Percentiles rank a stretch among this genome's conserved stretches.
Conservation (phyloP, 2,888 invertebrate genomes). For the Troides oblongomaculatus region DNA sequence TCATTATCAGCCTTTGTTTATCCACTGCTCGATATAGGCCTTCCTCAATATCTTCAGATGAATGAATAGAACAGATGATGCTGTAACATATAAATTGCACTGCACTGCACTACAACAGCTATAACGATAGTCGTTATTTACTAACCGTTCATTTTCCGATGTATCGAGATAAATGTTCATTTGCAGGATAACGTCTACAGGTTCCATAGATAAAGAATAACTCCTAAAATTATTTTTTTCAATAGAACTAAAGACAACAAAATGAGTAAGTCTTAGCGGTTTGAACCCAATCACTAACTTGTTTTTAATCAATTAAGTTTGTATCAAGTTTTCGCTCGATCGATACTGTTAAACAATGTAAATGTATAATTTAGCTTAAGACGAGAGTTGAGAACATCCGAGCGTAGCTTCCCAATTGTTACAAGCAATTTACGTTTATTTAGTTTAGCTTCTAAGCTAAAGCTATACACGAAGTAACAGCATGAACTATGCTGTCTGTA, state of each 20-base stretch:
- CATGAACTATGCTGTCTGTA: constrained; percentile 11
- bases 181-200: too few relatives aligned
- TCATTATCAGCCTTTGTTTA: too few relatives aligned
- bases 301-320: not conserved
- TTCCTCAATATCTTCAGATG: too few relatives aligned
- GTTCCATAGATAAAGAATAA: too few relatives aligned
- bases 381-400: constrained; percentile 21
- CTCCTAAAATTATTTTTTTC: not conserved
- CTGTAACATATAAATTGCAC: too few relatives aligned
- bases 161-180: too few relatives aligned
- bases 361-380: constrained; percentile 24
- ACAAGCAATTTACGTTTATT: constrained; percentile 29
- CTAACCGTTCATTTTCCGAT: too few relatives aligned
- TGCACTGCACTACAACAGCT: too few relatives aligned
- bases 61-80: too few relatives aligned
- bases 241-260: not conserved
- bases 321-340: constrained; percentile 3
- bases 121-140: too few relatives aligned
- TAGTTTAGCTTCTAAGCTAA: constrained; percentile 27
- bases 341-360: constrained; percentile 23
- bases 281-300: not conserved
- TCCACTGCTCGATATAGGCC: too few relatives aligned
- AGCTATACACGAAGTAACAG: constrained; percentile 26
- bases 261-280: not conserved
- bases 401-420: constrained; percentile 27